These are phyloP conservation scores for Eristalis pertinax DNA, from an alignment of 2,888 invertebrate species.

Conservation along the genomic window DNA sequence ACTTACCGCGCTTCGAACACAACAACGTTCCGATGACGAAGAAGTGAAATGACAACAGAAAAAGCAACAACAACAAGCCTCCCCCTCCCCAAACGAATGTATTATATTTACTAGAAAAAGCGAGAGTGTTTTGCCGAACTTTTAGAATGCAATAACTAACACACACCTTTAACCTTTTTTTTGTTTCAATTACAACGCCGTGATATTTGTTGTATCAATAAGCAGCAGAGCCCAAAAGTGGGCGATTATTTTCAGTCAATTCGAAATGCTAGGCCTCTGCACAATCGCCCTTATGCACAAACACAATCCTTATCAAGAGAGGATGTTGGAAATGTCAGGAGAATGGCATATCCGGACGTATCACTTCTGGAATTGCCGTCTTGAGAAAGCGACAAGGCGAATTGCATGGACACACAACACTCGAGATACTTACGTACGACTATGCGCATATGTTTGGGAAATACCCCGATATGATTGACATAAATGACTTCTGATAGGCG, in stretches of 20 bases:
- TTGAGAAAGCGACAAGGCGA: background rate
- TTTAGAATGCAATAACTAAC: constrained; percentile 7
- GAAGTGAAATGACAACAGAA: background rate
- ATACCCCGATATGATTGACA: background rate
- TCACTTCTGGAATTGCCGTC: background rate
- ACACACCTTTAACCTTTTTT: constrained; percentile 38
- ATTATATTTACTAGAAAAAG: constrained; percentile 28
- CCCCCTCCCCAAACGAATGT: too few species aligned
- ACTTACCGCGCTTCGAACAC: constrained; percentile 23
- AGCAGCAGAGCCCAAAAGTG: background rate
- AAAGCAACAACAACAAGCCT: background rate
- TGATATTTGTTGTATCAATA: constrained; percentile 45
- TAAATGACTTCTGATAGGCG: background rate
- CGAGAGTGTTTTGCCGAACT: constrained; percentile 18
- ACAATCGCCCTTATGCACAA: too few species aligned
- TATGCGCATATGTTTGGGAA: background rate
- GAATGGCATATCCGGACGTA: too few species aligned
- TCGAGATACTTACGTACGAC: background rate
- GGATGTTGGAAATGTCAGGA: too few species aligned
- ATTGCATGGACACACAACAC: background rate
- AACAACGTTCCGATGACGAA: background rate
- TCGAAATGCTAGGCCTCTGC: too few species aligned
- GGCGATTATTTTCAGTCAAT: too few species aligned
- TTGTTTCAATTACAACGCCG: background rate
- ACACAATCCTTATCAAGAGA: too few species aligned